Base-by-base conservation (phyloP, 1,140 invertebrate species). In the Cotesia typhae region DNA sequence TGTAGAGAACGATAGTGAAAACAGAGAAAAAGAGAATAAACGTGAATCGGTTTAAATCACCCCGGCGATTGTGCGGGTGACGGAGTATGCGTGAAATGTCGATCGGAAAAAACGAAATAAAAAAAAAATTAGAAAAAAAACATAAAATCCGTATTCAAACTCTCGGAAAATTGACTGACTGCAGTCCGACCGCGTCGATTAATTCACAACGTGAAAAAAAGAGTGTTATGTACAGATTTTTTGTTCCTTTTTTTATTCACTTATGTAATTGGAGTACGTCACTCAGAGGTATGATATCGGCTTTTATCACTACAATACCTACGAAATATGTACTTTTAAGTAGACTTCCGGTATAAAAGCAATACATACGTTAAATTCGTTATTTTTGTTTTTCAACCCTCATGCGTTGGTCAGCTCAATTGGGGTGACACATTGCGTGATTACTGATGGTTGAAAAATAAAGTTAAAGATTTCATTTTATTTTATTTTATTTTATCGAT, bases 41-140 rank as follows among this genome's bases (percentile, higher is more conserved):
- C 60, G 69, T 60, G 68, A 70, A 70, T 64, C 63, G 70, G 55
- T 72, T 72, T 67, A 67, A 72, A 67, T 59, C 41, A 47, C 64
- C 69, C 52, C 35, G 28, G 38, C 69, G 64, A 64, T 71, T 41
- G 64, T 71, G 38, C 51, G 61, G 69, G 59, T 47, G 70, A 64
- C 59, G 69, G 35, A 72, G 64, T 60, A 64, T 72, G 63, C 70
- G 63, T 55, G 63, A 72, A 72, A 72, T 67, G 66, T 38, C 64
- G 64, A 72, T 72, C 53, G 63, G 28, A 57, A 38, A 35, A 14
- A 67, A 67, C 41, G 41, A 72, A 67, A 38, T 14, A 10, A 51
- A 59, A 36, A 28, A 55, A 53, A 68, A 68, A 69, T 60, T 51
- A 52, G 5, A 10, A 52, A 55, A 55, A 38, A 64, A 60, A 38